Evolutionary conservation across 2,888 invertebrate species (phyloP).

Genomic region (Ophioninae sp.): DNA sequence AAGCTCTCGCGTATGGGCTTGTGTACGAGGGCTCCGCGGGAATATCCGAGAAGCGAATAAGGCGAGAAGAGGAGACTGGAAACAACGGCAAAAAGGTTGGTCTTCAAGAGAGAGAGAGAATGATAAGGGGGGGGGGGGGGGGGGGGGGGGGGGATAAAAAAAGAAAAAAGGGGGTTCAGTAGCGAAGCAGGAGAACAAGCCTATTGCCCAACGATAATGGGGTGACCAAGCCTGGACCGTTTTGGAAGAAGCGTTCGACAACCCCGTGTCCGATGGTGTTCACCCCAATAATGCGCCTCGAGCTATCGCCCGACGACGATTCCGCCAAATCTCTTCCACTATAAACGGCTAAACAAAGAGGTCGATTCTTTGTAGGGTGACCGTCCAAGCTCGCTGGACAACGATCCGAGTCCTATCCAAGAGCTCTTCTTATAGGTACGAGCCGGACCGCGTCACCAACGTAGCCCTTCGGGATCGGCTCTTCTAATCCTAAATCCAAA

Average conservation of each 20-base stretch:
- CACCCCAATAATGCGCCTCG: conserved; percentile 43
- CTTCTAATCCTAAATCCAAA: conserved; percentile 40
- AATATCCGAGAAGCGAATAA: conserved; percentile 53
- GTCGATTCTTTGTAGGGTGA: conserved; percentile 76
- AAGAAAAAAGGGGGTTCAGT: conserved; percentile 41
- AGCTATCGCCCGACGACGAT: conserved; percentile 77
- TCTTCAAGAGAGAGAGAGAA: conserved; percentile 39
- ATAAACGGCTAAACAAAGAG: conserved; percentile 82
- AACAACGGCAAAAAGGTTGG: conserved; percentile 34
- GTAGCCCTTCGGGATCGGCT: conserved; percentile 56
- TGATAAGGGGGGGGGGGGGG: conserved; percentile 33
- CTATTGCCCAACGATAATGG: conserved; percentile 27
- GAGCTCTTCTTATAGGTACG: conserved; percentile 42
- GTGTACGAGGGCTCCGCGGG: conserved; percentile 4
- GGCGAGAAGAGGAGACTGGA: conserved; percentile 56
- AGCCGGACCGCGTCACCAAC: conserved; percentile 40
- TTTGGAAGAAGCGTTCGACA: conserved; percentile 49
- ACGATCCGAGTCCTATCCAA: conserved; percentile 47
- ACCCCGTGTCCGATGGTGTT: conserved; percentile 40
- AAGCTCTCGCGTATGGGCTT: conserved; percentile 33
- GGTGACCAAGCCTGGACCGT: conserved; percentile 20
- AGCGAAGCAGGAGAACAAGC: conserved; percentile 34
- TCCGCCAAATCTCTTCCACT: conserved; percentile 80
- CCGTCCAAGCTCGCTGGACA: conserved; percentile 49
- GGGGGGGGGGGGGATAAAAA: conserved; percentile 14